Percentiles rank a stretch among this genome's conserved stretches.
phyloP scores from a whole-genome alignment of 2,113 vertebrate species.

The Riparia riparia region DNA sequence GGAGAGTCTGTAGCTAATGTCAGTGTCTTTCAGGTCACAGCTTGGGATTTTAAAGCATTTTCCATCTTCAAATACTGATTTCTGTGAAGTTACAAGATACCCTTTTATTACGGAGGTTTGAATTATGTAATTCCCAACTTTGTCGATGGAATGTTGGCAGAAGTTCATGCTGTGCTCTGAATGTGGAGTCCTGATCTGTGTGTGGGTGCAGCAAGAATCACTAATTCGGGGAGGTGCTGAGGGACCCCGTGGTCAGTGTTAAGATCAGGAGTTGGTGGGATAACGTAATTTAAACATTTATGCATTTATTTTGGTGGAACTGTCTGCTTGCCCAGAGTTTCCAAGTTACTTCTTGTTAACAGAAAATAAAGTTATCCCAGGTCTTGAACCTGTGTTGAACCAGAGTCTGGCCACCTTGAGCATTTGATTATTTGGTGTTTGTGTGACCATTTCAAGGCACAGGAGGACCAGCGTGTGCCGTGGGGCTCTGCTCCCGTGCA shows the following conservation, averaged over 20 bases:
- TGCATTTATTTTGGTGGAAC: background rate
- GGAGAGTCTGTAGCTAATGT: background rate
- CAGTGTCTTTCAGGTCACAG: background rate
- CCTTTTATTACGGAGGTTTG: background rate
- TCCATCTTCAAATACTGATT: background rate
- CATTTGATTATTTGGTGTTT: background rate
- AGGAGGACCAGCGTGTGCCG: rapidly evolving
- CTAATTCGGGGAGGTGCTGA: background rate
- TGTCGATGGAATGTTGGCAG: background rate
- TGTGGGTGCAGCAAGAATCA: background rate
- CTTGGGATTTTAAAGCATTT: background rate
- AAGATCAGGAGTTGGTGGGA: background rate
- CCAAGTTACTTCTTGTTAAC: background rate
- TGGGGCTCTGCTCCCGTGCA: background rate
- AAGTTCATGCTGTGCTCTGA: background rate
- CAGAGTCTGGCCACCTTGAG: background rate
- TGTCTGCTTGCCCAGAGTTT: background rate
- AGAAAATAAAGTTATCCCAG: background rate
- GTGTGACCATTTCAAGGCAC: rapidly evolving
- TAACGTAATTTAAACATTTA: background rate
- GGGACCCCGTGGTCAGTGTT: background rate
- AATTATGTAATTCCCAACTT: background rate
- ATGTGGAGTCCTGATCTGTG: background rate
- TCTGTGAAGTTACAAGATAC: background rate
- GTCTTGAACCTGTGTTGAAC: background rate